Evolutionary conservation across 2,797 vertebrate species (phyloP).

Genomic region (Bryconaethiops microstoma): DNA sequence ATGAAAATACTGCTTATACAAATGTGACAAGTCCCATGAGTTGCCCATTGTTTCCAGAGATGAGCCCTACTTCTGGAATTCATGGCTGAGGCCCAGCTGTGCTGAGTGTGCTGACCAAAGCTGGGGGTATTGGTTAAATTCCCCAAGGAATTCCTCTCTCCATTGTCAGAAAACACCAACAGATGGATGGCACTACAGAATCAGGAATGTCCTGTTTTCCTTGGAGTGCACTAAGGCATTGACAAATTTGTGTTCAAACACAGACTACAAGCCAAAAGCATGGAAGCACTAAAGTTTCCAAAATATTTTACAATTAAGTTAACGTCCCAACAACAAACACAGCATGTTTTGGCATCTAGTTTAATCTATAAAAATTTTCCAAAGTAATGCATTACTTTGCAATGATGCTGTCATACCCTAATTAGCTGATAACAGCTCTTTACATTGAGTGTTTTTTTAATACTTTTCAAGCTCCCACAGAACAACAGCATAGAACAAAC

Average conservation of each 20-base stretch:
- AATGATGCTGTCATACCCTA: neutral
- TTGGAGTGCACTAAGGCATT: neutral
- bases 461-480: neutral
- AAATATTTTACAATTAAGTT: neutral
- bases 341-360: neutral
- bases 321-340: neutral
- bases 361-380: neutral
- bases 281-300: neutral
- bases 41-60: neutral
- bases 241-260: neutral
- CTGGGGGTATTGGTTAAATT: slow-evolving; percentile 10
- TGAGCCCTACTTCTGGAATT: neutral
- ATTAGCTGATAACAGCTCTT: neutral
- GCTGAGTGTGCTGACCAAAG: neutral
- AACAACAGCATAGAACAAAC: too few relatives aligned
- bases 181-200: neutral
- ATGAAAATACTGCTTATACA: neutral
- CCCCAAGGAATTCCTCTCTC: neutral
- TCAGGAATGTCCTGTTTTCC: neutral
- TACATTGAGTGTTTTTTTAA: neutral
- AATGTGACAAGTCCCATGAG: too few relatives aligned
- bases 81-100: neutral
- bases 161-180: neutral
- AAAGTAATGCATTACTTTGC: neutral
- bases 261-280: neutral